Percentiles rank a stretch among this genome's conserved stretches.
These are phyloP conservation scores for Helicoverpa assulta DNA, from an alignment of 2,888 invertebrate species.

Conservation along the genomic window DNA sequence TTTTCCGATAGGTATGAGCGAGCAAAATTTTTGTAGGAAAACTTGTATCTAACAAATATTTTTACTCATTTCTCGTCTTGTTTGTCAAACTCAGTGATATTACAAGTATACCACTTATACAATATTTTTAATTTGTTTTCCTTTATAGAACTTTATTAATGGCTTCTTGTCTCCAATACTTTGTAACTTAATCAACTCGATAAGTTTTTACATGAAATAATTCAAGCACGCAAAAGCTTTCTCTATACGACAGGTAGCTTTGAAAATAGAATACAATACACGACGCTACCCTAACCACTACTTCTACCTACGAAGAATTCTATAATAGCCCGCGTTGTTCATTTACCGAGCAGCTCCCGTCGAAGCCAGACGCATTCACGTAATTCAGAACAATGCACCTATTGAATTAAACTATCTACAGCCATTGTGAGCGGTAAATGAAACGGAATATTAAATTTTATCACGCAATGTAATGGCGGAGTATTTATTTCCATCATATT, in stretches of 20 bases:
- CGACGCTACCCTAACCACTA: conserved; percentile 10
- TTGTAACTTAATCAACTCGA: conserved; percentile 2
- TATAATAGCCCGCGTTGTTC: conserved; percentile 13
- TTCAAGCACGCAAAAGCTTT: not conserved
- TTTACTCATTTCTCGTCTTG: not conserved
- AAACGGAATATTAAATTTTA: conserved; percentile 52
- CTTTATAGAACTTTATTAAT: not conserved
- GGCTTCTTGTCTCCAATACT: not conserved
- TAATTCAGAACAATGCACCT: conserved; percentile 36
- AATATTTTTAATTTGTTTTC: not conserved
- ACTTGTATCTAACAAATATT: conserved; percentile 3
- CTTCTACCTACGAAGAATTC: not conserved
- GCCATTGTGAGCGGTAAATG: conserved; percentile 46
- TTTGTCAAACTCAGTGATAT: not conserved
- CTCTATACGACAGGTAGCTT: conserved; percentile 4
- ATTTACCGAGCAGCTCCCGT: conserved; percentile 19
- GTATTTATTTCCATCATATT: conserved; percentile 56
- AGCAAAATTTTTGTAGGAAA: conserved; percentile 12
- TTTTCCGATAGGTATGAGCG: conserved; percentile 10
- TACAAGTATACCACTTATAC: too few relatives aligned
- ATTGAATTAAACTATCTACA: conserved; percentile 51
- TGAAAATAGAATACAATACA: conserved; percentile 3
- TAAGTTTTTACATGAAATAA: conserved; percentile 11
- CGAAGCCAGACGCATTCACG: conserved; percentile 22
- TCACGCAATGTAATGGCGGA: conserved; percentile 32